phyloP scores from a whole-genome alignment of 2,797 vertebrate genomes.

The Acanthornis magna region DNA sequence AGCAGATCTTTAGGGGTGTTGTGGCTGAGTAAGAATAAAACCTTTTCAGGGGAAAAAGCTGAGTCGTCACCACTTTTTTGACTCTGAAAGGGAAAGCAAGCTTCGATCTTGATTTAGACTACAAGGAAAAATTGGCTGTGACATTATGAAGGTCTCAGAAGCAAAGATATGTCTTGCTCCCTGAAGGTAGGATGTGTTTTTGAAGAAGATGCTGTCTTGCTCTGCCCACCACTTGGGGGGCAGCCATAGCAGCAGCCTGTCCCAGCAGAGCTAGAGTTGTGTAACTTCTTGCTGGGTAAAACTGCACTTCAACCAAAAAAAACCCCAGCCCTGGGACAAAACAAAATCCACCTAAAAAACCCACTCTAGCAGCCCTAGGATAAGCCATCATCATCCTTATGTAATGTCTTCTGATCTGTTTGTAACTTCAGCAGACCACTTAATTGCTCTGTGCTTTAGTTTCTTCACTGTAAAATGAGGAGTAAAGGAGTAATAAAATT shows the following conservation, averaged over 20 bases:
- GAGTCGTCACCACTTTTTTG: neutral
- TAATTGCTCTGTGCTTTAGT: neutral
- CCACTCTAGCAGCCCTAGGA: neutral
- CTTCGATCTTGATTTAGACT: neutral
- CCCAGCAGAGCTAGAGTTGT: neutral
- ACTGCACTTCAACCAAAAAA: neutral
- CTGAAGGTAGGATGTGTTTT: neutral
- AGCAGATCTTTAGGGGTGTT: neutral
- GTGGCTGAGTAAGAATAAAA: neutral
- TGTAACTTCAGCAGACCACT: neutral
- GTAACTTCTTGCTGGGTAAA: neutral
- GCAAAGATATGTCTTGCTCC: neutral
- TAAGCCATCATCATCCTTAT: neutral
- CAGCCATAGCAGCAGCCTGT: neutral
- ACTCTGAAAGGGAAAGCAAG: neutral
- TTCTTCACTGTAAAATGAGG: constrained; percentile 4
- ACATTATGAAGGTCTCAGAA: neutral
- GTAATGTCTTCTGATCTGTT: neutral
- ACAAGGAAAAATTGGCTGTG: neutral
- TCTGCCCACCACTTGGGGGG: neutral
- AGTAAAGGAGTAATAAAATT: neutral
- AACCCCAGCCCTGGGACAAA: neutral
- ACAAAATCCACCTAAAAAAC: neutral
- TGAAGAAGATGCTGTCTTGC: neutral
- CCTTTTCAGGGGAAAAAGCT: neutral